A percentile compares a stretch with the other conserved stretches of the same genome.
These are phyloP conservation scores for Leptogaster cylindrica DNA, from an alignment of 2,888 invertebrate species.

Conservation along the genomic window DNA sequence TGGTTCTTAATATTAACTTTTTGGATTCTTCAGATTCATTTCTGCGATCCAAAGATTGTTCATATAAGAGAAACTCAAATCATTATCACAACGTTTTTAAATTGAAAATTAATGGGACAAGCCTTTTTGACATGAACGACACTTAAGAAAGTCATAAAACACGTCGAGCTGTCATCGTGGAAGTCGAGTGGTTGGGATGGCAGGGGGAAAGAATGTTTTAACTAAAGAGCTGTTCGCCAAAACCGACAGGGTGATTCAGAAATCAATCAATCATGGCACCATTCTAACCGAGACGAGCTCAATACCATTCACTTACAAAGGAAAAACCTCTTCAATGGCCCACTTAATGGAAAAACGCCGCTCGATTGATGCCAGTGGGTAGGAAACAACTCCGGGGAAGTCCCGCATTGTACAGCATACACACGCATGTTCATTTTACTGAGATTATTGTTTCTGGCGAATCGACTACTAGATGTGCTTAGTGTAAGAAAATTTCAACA, in stretches of 20 bases:
- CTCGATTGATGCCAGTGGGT: slow-evolving; percentile 9
- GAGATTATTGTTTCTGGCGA: slow-evolving; percentile 29
- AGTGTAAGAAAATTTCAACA: slow-evolving; percentile 22
- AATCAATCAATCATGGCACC: slow-evolving; percentile 33
- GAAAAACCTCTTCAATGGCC: slow-evolving; percentile 31
- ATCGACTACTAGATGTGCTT: slow-evolving; percentile 17
- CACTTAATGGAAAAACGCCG: slow-evolving; percentile 34
- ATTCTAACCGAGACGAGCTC: slow-evolving; percentile 29
- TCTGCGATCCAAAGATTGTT: too few species aligned
- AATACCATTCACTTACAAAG: slow-evolving; percentile 3
- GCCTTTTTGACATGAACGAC: not conserved
- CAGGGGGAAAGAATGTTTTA: slow-evolving; percentile 6
- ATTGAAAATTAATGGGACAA: slow-evolving; percentile 13
- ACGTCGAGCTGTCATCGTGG: slow-evolving; percentile 10
- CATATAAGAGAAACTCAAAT: too few species aligned
- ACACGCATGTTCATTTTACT: slow-evolving; percentile 17
- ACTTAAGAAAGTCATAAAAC: slow-evolving; percentile 31
- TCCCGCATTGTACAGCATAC: not conserved
- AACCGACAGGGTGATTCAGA: slow-evolving; percentile 28
- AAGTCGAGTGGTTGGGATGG: not conserved
- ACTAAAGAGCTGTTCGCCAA: slow-evolving; percentile 24
- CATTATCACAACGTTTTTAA: too few species aligned
- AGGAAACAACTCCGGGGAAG: not conserved
- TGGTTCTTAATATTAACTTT: too few species aligned
- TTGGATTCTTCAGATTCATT: too few species aligned